These are phyloP conservation scores for Mimachlamys varia DNA, from an alignment of 2,888 invertebrate species.

Conservation along the genomic window DNA sequence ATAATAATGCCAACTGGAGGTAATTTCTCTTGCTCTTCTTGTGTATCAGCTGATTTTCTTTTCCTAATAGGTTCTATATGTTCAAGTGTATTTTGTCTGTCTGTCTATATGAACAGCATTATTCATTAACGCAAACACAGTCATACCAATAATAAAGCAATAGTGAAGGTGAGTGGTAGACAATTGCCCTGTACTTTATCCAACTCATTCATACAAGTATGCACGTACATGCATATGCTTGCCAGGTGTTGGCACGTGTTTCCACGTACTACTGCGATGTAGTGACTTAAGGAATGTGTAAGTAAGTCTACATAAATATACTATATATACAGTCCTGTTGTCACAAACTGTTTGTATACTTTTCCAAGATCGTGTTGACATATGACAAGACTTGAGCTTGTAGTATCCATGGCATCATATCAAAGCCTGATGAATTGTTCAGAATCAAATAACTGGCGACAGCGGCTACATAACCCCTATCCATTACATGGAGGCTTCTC, in stretches of 20 bases:
- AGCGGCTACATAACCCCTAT: neutral
- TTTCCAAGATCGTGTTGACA: neutral
- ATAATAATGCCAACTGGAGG: neutral
- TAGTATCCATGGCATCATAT: neutral
- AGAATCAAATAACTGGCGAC: neutral
- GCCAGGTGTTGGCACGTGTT: slow-evolving; percentile 17
- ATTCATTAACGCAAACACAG: neutral
- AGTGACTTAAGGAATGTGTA: neutral
- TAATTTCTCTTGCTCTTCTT: neutral
- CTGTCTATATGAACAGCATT: neutral
- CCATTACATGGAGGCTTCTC: neutral
- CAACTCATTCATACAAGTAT: slow-evolving; percentile 25
- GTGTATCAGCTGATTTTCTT: neutral
- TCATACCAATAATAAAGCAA: neutral
- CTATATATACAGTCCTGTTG: neutral
- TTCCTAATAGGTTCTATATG: slow-evolving; percentile 7
- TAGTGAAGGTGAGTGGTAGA: slow-evolving; percentile 20
- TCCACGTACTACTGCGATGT: neutral
- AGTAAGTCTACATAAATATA: neutral
- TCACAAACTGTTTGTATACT: neutral
- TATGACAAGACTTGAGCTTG: neutral
- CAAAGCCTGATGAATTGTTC: neutral
- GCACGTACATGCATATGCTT: neutral
- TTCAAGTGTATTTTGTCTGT: neutral
- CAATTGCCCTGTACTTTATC: neutral